These are phyloP conservation scores for Lithodes maja DNA, from an alignment of 2,888 invertebrate species.

Conservation along the genomic window DNA sequence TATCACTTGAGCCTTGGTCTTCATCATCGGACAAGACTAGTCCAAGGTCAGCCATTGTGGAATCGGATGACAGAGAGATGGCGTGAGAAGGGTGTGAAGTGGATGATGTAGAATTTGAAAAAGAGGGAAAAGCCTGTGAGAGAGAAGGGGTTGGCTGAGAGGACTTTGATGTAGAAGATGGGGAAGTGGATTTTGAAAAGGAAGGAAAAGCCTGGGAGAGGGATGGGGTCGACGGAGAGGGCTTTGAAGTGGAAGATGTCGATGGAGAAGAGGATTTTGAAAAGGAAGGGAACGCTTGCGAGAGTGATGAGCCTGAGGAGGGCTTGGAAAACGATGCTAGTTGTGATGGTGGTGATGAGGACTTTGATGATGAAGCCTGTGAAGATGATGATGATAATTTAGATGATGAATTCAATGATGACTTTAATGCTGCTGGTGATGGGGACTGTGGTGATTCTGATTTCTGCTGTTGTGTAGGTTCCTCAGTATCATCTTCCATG, in stretches of 20 bases:
- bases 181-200: background rate
- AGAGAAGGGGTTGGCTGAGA: background rate
- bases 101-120: background rate
- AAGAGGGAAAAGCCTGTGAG: background rate
- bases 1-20: constrained; percentile 3
- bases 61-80: background rate
- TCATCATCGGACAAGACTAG: constrained; percentile 67
- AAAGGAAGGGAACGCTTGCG: background rate
- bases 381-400: background rate
- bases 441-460: background rate
- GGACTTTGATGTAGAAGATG: background rate
- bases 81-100: background rate
- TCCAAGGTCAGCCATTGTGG: constrained; percentile 48
- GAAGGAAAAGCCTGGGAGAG: background rate
- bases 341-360: background rate
- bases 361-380: background rate
- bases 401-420: background rate
- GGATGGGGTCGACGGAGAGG: too few relatives aligned
- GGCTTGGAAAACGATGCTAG: background rate
- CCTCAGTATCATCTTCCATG: constrained; percentile 13
- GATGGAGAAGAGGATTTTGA: background rate
- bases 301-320: background rate
- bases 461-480: background rate
- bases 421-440: background rate
- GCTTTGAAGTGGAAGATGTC: too few relatives aligned